These are phyloP conservation scores for Hetaerina titia DNA, from an alignment of 2,888 invertebrate genomes.

Conservation along the genomic window DNA sequence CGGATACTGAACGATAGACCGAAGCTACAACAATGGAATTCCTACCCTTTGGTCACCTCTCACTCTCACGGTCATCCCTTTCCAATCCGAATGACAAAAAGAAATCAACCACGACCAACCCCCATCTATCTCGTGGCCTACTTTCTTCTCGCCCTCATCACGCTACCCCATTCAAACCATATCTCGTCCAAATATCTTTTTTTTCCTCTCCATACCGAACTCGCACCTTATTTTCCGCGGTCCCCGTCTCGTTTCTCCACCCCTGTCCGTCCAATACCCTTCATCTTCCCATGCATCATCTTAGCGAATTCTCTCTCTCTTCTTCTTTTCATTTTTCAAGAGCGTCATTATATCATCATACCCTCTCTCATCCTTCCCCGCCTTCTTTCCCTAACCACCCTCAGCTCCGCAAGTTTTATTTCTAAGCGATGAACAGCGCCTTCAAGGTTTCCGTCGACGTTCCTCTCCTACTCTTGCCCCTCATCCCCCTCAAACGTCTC, in stretches of 20 bases:
- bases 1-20: neutral
- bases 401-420: neutral
- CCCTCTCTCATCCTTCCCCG: neutral
- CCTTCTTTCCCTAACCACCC: neutral
- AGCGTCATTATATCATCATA: too few species aligned
- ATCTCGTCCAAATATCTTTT: too few species aligned
- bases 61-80: neutral
- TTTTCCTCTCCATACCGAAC: too few species aligned
- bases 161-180: too few species aligned
- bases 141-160: neutral
- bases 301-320: too few species aligned
- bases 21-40: neutral
- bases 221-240: neutral
- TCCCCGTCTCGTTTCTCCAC: neutral
- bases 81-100: slow-evolving; percentile 9
- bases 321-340: too few species aligned
- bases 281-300: too few species aligned
- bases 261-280: neutral
- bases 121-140: slow-evolving; percentile 4
- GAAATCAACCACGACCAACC: neutral
- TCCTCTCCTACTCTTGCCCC: neutral
- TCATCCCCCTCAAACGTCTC: neutral
- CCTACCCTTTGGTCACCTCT: neutral
- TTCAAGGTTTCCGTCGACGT: neutral
- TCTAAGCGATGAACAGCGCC: neutral